Evolutionary conservation across 2,888 invertebrate genomes (phyloP).

Genomic region (Hoplodrina blanda): DNA sequence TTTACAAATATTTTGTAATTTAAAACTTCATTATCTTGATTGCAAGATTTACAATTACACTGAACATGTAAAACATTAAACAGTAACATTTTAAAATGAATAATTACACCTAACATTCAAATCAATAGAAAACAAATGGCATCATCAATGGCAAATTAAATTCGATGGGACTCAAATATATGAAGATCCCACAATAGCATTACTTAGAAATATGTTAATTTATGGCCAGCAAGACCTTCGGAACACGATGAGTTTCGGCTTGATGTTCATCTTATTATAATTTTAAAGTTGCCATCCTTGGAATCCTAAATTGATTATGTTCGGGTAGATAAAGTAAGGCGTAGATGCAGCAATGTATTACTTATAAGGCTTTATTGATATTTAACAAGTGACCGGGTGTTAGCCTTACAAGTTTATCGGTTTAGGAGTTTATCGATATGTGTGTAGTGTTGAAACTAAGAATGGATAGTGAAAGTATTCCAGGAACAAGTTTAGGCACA

Average conservation of each 20-base stretch:
- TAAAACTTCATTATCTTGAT: background rate
- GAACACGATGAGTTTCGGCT: conserved; percentile 35
- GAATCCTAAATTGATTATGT: conserved; percentile 66
- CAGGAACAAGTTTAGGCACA: conserved; percentile 30
- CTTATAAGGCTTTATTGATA: conserved; percentile 51
- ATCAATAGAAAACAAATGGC: conserved; percentile 10
- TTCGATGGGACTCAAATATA: conserved; percentile 9
- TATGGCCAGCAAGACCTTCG: conserved; percentile 55
- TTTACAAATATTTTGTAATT: conserved; percentile 1
- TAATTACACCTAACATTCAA: background rate
- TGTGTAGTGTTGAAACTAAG: conserved; percentile 40
- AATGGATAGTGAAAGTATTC: conserved; percentile 46
- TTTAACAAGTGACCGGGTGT: conserved; percentile 20
- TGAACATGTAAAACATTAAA: background rate
- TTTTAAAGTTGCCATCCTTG: conserved; percentile 73
- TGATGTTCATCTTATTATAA: conserved; percentile 70
- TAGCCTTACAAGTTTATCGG: conserved; percentile 27
- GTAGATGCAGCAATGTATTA: conserved; percentile 28
- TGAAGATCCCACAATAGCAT: conserved; percentile 29
- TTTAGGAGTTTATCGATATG: conserved; percentile 4
- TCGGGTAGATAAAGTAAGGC: conserved; percentile 21
- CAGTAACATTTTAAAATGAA: background rate
- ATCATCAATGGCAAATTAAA: background rate
- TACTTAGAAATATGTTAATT: conserved; percentile 62
- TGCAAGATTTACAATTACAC: conserved; percentile 4